These are phyloP conservation scores for Drosophila longiperda DNA, from an alignment of 2,888 invertebrate species.

Conservation along the genomic window DNA sequence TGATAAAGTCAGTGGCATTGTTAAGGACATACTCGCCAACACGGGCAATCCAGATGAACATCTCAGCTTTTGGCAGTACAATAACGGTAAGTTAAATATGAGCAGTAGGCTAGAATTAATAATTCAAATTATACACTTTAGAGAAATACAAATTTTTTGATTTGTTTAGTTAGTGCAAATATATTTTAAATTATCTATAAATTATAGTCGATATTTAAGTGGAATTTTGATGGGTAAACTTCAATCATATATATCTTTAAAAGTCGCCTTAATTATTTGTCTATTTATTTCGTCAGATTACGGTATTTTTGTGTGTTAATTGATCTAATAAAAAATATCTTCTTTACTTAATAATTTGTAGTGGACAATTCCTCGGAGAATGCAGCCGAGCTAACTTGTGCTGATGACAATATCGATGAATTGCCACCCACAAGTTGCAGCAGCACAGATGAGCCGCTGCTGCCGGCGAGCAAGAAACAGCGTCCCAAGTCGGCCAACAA, in stretches of 20 bases:
- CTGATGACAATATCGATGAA: slow-evolving; percentile 11
- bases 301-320: not conserved
- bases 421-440: not conserved
- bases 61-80: slow-evolving; percentile 67
- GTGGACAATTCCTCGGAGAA: slow-evolving; percentile 62
- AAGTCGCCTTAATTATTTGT: not conserved
- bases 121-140: not conserved
- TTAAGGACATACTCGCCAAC: slow-evolving; percentile 67
- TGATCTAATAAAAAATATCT: not conserved
- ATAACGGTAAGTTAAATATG: slow-evolving; percentile 55
- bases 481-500: slow-evolving; percentile 74
- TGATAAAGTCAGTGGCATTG: slow-evolving; percentile 70
- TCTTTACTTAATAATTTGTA: slow-evolving; percentile 20
- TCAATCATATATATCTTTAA: not conserved
- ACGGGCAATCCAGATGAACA: slow-evolving; percentile 64
- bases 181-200: not conserved
- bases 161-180: not conserved
- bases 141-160: not conserved
- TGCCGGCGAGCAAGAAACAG: slow-evolving; percentile 33
- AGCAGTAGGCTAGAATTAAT: not conserved
- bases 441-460: slow-evolving; percentile 30
- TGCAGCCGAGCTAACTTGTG: slow-evolving; percentile 12
- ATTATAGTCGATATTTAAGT: not conserved
- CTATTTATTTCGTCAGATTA: not conserved
- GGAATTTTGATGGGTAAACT: not conserved